Evolutionary conservation across 2,113 vertebrate genomes (phyloP).

Genomic region (Gopherus flavomarginatus): DNA sequence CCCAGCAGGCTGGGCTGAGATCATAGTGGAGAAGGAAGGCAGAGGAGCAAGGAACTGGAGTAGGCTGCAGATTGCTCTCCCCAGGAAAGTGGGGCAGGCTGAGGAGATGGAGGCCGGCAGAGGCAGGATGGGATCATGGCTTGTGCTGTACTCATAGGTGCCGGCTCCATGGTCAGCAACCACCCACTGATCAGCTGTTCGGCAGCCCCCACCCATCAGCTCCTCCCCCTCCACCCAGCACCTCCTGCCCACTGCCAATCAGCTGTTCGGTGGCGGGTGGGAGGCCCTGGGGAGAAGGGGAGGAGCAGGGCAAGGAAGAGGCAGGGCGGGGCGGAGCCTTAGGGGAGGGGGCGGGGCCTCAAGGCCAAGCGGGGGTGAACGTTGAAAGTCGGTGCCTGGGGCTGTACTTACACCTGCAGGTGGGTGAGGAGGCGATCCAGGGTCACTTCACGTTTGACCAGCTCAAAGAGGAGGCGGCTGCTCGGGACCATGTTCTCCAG

Average conservation of each 20-base stretch:
- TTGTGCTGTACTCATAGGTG: too few species aligned
- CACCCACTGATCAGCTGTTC: too few species aligned
- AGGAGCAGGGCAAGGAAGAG: accelerated
- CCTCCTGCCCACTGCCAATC: too few species aligned
- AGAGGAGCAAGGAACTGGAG: accelerated
- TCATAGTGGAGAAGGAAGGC: not conserved
- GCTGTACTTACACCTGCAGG: conserved; percentile 90
- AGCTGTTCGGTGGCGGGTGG: too few species aligned
- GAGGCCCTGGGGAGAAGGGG: not conserved
- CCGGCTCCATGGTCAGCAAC: too few species aligned
- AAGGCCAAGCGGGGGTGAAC: accelerated
- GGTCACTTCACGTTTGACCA: conserved; percentile 90
- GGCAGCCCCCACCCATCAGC: too few species aligned
- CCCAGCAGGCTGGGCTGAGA: not conserved
- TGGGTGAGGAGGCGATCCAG: conserved; percentile 90
- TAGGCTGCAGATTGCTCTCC: not conserved
- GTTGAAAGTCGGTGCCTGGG: accelerated
- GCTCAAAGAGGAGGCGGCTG: conserved; percentile 85
- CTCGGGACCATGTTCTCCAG: conserved; percentile 96
- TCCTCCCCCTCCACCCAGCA: too few species aligned
- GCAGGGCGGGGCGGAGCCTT: too few species aligned
- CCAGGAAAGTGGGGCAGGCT: too few species aligned
- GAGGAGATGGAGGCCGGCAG: too few species aligned
- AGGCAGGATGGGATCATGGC: too few species aligned
- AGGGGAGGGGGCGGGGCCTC: too few species aligned